These are phyloP conservation scores for Pelvicachromis taeniatus DNA, from an alignment of 2,113 vertebrate species.

Conservation along the genomic window DNA sequence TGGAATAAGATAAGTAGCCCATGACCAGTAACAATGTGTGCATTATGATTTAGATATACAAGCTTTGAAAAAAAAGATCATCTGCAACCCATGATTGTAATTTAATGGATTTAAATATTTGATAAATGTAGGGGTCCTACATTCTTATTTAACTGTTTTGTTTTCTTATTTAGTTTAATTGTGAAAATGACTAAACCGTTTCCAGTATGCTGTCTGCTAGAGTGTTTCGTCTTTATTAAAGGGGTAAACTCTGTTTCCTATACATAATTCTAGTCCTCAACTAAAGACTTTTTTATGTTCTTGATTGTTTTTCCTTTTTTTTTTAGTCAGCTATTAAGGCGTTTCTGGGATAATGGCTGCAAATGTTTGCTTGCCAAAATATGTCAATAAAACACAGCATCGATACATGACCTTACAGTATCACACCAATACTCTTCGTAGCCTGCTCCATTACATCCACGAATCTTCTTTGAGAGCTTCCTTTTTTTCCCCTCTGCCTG, in stretches of 20 bases:
- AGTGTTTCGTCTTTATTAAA: not conserved
- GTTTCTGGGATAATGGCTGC: not conserved
- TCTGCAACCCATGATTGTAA: not conserved
- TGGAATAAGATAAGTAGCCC: not conserved
- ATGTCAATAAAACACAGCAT: not conserved
- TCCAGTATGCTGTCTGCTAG: not conserved
- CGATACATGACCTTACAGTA: not conserved
- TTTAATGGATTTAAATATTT: not conserved
- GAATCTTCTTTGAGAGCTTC: not conserved
- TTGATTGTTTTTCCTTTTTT: not conserved
- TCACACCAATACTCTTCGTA: not conserved
- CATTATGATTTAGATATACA: not conserved
- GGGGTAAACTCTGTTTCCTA: not conserved
- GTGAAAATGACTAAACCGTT: not conserved
- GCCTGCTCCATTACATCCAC: not conserved
- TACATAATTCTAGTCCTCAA: not conserved
- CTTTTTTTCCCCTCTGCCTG: not conserved
- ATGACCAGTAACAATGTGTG: not conserved
- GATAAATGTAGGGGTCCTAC: not conserved
- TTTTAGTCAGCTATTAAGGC: not conserved
- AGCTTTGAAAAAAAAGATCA: not conserved
- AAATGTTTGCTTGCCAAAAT: not conserved
- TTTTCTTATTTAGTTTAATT: not conserved
- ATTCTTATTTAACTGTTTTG: not conserved
- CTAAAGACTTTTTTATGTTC: not conserved